phyloP scores from a whole-genome alignment of 2,113 vertebrate genomes.

The Spea multiplicata region DNA sequence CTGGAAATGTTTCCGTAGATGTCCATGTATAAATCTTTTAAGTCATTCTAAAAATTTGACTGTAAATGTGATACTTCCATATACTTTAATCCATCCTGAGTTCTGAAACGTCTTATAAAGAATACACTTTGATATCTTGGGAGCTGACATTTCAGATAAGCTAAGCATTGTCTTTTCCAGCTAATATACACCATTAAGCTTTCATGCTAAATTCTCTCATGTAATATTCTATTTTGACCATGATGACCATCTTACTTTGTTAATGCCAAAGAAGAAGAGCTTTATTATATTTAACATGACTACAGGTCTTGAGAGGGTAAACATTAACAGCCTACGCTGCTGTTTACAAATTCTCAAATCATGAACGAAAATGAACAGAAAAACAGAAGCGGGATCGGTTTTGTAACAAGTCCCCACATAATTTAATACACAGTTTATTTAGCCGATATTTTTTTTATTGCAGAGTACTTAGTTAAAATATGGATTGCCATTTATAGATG shows the following conservation, averaged over 20 bases:
- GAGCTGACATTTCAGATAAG: slow-evolving; percentile 31
- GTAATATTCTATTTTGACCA: slow-evolving; percentile 40
- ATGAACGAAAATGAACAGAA: slow-evolving; percentile 4
- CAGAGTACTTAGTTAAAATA: too few relatives aligned
- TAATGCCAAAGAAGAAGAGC: slow-evolving; percentile 17
- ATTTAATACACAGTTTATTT: too few relatives aligned
- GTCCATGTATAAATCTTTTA: too few relatives aligned
- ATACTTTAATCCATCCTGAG: slow-evolving; percentile 23
- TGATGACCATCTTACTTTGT: slow-evolving; percentile 35
- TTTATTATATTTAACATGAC: slow-evolving; percentile 36
- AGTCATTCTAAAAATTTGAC: background rate
- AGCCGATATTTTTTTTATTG: too few relatives aligned
- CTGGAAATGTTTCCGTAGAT: too few relatives aligned
- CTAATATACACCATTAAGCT: slow-evolving; percentile 30
- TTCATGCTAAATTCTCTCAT: slow-evolving; percentile 37
- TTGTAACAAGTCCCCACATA: background rate
- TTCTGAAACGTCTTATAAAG: slow-evolving; percentile 26
- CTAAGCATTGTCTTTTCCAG: slow-evolving; percentile 25
- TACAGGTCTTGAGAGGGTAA: slow-evolving; percentile 35
- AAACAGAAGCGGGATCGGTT: background rate
- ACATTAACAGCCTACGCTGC: slow-evolving; percentile 1
- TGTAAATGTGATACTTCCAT: background rate
- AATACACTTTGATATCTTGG: slow-evolving; percentile 18
- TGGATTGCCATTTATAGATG: too few relatives aligned
- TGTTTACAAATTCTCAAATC: slow-evolving; percentile 26